Base-by-base conservation (phyloP, 2,113 vertebrate species). In the Larimichthys crocea region DNA sequence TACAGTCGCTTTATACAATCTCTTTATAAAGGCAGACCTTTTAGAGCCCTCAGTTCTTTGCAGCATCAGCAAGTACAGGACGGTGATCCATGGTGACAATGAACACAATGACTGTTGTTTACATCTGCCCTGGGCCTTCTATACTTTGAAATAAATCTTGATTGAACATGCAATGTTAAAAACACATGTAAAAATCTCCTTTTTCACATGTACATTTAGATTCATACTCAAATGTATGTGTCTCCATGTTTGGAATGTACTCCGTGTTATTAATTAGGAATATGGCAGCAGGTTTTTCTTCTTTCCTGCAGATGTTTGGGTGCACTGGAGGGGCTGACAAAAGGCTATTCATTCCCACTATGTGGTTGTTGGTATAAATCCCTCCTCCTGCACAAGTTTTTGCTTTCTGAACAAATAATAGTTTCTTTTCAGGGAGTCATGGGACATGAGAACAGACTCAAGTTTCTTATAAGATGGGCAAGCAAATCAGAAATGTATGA, bases 341-440 rank as follows among this genome's bases (percentile, higher is more conserved):
- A 81, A 82, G 77, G 17, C 80, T 60, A 74, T 88, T 89, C 83
- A 84, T 78, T 35, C 46, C 17, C 19, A 15, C 35, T 74, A 70
- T 66, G 42, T 24, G 17, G 22, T 62, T 68, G 62, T 69, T 67
- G 50, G 29, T 76, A 60, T 72, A 61, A 53, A 63, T 84, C 62
- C 76, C 53, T 84, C 65, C 55, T 46, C 46, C 55, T 74, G 50
- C 69, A 60, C 31, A 66, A 63, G 70, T 66, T 72, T 73, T 19
- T 2, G 22, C 42, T 81, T 63, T 86, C 50, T 88, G 61, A 79
- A 84, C 24, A 83, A 89, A 83, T 83, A 83, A 83, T 57, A 66
- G 52, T 49, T 56, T 76, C 40, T 74, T 75, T 74, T 66, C 61
- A 75, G 79, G 60, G 26, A 24, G 70, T 74, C 57, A 62, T 12